Percentiles rank a stretch among this genome's conserved stretches.
phyloP scores from a whole-genome alignment of 1,140 invertebrate species.

The Lycorma delicatula region DNA sequence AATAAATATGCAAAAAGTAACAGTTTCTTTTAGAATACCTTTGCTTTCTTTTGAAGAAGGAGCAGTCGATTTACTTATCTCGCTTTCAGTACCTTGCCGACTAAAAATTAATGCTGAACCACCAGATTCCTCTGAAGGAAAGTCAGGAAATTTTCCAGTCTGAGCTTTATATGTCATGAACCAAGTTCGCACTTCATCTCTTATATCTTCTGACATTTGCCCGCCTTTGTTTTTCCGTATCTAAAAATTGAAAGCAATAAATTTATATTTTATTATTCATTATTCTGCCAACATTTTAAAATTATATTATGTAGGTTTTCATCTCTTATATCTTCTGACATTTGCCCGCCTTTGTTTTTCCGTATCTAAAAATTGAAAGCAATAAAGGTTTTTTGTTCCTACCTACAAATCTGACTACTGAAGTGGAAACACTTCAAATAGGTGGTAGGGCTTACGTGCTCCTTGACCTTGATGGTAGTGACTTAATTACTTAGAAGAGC shows the following conservation, averaged over 20 bases:
- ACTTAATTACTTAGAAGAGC: too few species aligned
- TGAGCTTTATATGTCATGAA: slow-evolving; percentile 65
- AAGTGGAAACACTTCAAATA: too few species aligned
- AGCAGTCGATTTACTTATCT: slow-evolving; percentile 64
- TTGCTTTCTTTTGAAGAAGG: slow-evolving; percentile 69
- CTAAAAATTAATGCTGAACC: slow-evolving; percentile 76
- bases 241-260: slow-evolving; percentile 25
- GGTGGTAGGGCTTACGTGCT: too few species aligned
- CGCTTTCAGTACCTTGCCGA: slow-evolving; percentile 49
- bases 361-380: too few species aligned
- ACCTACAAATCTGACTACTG: too few species aligned
- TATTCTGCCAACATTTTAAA: too few species aligned
- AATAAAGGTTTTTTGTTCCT: too few species aligned
- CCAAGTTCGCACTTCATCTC: slow-evolving; percentile 78
- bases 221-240: slow-evolving; percentile 52
- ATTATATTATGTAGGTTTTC: too few species aligned
- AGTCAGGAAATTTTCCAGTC: slow-evolving; percentile 82
- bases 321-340: slow-evolving; percentile 72
- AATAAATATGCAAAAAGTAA: too few species aligned
- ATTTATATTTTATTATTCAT: neutral
- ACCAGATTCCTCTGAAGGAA: slow-evolving; percentile 81
- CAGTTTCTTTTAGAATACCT: too few species aligned
- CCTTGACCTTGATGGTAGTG: too few species aligned
- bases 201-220: slow-evolving; percentile 69
- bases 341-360: slow-evolving; percentile 50